A percentile compares a stretch with the other conserved stretches of the same genome.
These are phyloP conservation scores for Umimayanthus chanpuru DNA, from an alignment of 92 coral and sea anemone genomes.

Conservation along the genomic window DNA sequence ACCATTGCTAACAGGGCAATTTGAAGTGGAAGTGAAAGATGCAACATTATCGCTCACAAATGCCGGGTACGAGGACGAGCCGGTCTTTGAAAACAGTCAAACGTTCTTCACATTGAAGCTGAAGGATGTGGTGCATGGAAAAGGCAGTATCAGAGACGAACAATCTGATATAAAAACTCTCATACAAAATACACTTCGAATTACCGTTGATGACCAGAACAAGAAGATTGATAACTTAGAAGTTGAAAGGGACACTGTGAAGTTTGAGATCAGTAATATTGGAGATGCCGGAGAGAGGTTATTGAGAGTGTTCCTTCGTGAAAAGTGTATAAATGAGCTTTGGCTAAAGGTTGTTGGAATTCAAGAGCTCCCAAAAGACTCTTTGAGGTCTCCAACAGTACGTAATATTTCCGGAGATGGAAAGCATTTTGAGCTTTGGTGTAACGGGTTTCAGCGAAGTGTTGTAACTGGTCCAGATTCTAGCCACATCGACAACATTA, in stretches of 20 bases:
- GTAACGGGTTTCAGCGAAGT: neutral
- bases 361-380: neutral
- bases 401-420: neutral
- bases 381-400: no score
- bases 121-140: neutral
- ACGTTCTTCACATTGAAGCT: neutral
- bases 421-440: neutral
- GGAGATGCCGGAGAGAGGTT: constrained; percentile 8
- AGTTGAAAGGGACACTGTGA: neutral
- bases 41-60: neutral
- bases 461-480: constrained; percentile 49
- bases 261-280: neutral
- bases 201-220: neutral
- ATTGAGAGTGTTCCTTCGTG: neutral
- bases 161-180: neutral
- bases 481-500: constrained; percentile 55
- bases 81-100: neutral
- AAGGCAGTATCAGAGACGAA: neutral
- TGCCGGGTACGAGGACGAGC: neutral
- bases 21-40: neutral
- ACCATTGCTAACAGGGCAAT: neutral
- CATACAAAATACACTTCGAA: neutral
- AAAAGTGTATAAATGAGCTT: neutral
- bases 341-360: constrained; percentile 14
- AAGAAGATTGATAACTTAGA: neutral